phyloP scores from a whole-genome alignment of 1,140 invertebrate species.

The Lasaia peninsularis region DNA sequence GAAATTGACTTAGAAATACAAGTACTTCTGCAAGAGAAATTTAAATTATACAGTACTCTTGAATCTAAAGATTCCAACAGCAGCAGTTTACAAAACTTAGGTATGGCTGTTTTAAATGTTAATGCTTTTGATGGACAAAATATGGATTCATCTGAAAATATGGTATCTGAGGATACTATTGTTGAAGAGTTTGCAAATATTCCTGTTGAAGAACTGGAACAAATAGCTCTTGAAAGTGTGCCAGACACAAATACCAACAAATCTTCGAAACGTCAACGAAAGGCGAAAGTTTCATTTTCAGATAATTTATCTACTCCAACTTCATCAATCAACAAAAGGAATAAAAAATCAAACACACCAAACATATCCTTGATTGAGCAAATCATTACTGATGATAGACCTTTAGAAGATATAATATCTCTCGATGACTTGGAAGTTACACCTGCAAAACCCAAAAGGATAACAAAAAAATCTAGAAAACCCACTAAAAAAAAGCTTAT shows the following conservation, averaged over 20 bases:
- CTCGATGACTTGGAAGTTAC: constrained; percentile 55
- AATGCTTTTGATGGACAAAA: constrained; percentile 29
- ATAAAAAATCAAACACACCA: constrained; percentile 43
- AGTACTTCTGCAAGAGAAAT: constrained; percentile 69
- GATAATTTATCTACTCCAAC: constrained; percentile 34
- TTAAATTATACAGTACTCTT: constrained; percentile 67
- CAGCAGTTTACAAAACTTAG: constrained; percentile 45
- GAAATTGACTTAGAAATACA: constrained; percentile 75
- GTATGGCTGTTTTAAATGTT: constrained; percentile 62
- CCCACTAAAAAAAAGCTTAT: constrained; percentile 25
- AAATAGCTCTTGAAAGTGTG: constrained; percentile 55
- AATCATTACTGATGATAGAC: constrained; percentile 62
- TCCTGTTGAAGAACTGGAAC: constrained; percentile 60
- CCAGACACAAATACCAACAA: constrained; percentile 27
- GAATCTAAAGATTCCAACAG: constrained; percentile 44
- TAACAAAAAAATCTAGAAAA: constrained; percentile 36
- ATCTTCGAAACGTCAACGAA: constrained; percentile 30
- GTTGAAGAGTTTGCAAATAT: constrained; percentile 58
- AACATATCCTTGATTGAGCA: constrained; percentile 68
- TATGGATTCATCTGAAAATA: constrained; percentile 26
- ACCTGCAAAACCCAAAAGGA: constrained; percentile 33
- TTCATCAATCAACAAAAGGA: constrained; percentile 27
- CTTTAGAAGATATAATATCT: constrained; percentile 65
- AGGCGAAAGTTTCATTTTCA: constrained; percentile 30
- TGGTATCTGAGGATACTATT: constrained; percentile 43